phyloP scores from a whole-genome alignment of 2,113 vertebrate genomes.

The Hyaena hyaena region DNA sequence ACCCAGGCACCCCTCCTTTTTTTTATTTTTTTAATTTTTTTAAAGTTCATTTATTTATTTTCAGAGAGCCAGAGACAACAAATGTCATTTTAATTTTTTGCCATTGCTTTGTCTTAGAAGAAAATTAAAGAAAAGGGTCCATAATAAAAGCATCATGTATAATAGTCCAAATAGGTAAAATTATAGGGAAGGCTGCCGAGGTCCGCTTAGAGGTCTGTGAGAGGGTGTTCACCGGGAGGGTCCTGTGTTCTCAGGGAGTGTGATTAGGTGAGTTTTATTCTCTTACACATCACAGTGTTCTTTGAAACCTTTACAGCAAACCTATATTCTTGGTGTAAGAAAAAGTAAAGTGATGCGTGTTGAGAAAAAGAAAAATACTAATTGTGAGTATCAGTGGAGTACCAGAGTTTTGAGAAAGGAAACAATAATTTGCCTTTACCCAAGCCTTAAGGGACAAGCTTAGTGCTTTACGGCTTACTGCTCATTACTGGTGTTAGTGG shows the following conservation, averaged over 20 bases:
- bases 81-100: not conserved
- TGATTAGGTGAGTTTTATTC: not conserved
- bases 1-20: too few relatives aligned
- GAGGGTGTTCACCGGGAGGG: not conserved
- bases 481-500: not conserved
- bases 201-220: not conserved
- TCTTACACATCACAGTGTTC: not conserved
- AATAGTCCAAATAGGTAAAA: not conserved
- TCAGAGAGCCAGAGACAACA: too few relatives aligned
- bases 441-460: not conserved
- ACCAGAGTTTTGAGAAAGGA: not conserved
- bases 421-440: not conserved
- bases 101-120: not conserved
- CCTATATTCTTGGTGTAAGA: not conserved
- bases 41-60: too few relatives aligned
- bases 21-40: too few relatives aligned
- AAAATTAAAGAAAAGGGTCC: not conserved
- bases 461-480: not conserved
- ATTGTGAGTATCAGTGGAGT: not conserved
- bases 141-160: not conserved
- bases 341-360: not conserved
- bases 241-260: not conserved
- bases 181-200: not conserved
- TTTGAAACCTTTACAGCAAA: not conserved
- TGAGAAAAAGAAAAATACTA: not conserved